These are phyloP conservation scores for Copidosoma aretas DNA, from an alignment of 2,888 invertebrate species.

Conservation along the genomic window DNA sequence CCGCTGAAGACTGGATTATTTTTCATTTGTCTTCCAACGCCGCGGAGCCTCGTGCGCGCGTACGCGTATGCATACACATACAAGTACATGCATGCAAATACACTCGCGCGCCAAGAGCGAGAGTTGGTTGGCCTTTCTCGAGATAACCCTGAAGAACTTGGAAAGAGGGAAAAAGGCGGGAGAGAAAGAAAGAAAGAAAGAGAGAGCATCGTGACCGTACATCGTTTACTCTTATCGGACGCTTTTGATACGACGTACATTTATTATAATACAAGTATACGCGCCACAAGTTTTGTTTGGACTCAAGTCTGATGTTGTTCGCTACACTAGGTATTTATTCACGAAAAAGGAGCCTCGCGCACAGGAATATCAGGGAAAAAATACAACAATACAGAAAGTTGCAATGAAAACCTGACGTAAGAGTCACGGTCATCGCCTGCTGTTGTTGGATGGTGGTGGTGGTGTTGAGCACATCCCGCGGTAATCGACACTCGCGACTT, in stretches of 20 bases:
- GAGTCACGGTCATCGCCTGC: too few species aligned
- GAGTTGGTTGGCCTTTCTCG: constrained; percentile 60
- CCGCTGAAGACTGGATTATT: not conserved
- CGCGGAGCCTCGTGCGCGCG: not conserved
- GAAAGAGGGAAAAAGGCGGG: not conserved
- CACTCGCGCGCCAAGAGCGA: not conserved
- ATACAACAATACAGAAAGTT: too few species aligned
- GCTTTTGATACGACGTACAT: constrained; percentile 46
- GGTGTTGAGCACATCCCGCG: not conserved
- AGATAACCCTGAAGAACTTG: constrained; percentile 61
- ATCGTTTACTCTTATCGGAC: constrained; percentile 57
- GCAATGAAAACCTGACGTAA: too few species aligned
- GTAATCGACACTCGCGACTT: constrained; percentile 15
- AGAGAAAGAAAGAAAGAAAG: too few species aligned
- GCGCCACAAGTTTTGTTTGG: too few species aligned
- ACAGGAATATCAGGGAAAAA: too few species aligned
- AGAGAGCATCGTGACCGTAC: constrained; percentile 56
- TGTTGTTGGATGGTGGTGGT: too few species aligned
- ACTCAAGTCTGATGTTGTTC: too few species aligned
- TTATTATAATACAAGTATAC: too few species aligned
- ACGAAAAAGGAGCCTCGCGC: too few species aligned
- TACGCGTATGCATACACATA: not conserved
- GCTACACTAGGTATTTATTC: too few species aligned
- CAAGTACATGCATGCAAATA: not conserved
- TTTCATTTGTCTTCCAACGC: too few species aligned